These are phyloP conservation scores for Phoeniculus purpureus DNA, from an alignment of 2,797 vertebrate species.

Conservation along the genomic window DNA sequence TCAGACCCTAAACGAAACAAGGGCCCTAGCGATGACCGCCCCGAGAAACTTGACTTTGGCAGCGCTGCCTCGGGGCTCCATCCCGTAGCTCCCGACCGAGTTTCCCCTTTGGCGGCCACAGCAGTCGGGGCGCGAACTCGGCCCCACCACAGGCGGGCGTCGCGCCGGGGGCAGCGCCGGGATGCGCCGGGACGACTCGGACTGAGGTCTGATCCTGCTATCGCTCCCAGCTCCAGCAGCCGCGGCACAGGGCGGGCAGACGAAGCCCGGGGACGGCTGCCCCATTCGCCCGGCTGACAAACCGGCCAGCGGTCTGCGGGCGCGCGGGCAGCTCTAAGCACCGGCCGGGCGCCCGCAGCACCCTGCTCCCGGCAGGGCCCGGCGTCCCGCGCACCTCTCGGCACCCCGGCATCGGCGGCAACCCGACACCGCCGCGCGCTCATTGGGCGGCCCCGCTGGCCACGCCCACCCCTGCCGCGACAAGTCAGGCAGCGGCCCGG, in stretches of 20 bases:
- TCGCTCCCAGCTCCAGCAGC: background rate
- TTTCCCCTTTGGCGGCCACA: background rate
- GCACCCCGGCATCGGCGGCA: conserved; percentile 24
- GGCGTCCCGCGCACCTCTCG: background rate
- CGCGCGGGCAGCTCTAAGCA: accelerated
- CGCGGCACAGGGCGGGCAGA: background rate
- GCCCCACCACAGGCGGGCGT: background rate
- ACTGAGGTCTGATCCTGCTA: background rate
- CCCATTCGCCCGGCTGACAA: accelerated
- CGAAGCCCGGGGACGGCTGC: accelerated
- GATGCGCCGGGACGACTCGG: background rate
- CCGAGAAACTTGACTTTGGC: background rate
- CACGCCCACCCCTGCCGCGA: conserved; percentile 11
- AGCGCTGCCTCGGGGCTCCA: background rate
- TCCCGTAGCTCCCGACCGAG: background rate
- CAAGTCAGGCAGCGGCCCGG: background rate
- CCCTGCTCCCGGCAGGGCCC: accelerated
- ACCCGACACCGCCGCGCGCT: conserved; percentile 60
- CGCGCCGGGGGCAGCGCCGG: background rate
- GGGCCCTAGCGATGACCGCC: background rate
- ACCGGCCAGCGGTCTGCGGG: accelerated
- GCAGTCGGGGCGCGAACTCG: background rate
- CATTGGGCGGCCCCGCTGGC: conserved; percentile 47
- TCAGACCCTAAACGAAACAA: background rate
- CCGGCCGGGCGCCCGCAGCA: accelerated